phyloP scores from a whole-genome alignment of 2,888 invertebrate species.

The Stenurella melanura region DNA sequence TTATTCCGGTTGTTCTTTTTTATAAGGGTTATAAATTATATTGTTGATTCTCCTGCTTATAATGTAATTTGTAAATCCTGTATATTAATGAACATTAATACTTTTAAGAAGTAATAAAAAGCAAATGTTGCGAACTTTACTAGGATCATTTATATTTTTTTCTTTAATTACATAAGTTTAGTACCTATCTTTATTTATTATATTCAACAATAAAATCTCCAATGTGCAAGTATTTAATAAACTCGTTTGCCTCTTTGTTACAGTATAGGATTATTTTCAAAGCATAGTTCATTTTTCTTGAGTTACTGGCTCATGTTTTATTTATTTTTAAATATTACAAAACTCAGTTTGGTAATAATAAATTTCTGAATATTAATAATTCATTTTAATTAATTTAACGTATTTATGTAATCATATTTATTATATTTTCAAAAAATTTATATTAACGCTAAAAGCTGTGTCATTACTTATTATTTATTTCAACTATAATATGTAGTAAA shows the following conservation, averaged over 20 bases:
- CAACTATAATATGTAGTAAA: no score
- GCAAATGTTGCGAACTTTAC: conserved; percentile 1
- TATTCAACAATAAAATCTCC: not conserved
- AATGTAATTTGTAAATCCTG: conserved; percentile 21
- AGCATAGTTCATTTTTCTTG: not conserved
- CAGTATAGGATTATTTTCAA: not conserved
- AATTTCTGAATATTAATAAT: conserved; percentile 1
- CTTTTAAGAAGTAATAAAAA: conserved; percentile 6
- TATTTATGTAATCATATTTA: not conserved
- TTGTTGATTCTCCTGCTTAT: conserved; percentile 13
- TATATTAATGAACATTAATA: conserved; percentile 8
- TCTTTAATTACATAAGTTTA: not conserved
- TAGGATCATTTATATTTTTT: conserved; percentile 7
- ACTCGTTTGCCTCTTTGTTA: not conserved
- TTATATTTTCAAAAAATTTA: not conserved
- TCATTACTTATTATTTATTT: not conserved
- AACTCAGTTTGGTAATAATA: not conserved
- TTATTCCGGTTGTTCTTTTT: conserved; percentile 29
- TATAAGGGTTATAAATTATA: conserved; percentile 25
- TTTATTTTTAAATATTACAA: conserved; percentile 4
- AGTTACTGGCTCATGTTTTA: not conserved
- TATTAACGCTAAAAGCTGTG: not conserved
- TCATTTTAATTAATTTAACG: not conserved
- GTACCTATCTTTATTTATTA: conserved; percentile 1
- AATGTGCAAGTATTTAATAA: not conserved